These are phyloP conservation scores for Procambarus virginalis DNA, from an alignment of 1,140 invertebrate genomes.

Conservation along the genomic window DNA sequence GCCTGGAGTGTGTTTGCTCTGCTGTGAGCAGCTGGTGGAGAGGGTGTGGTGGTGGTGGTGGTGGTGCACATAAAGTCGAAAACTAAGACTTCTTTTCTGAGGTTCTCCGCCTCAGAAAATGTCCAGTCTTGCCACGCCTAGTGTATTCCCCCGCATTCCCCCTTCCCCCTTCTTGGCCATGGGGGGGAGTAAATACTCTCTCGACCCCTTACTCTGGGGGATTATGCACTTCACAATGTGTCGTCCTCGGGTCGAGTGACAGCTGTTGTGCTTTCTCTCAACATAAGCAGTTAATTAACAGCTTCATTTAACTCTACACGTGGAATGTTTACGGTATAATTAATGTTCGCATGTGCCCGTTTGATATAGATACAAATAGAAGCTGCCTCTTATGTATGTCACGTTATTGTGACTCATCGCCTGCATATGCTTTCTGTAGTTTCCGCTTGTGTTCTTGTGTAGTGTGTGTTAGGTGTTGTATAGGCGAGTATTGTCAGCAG, in stretches of 20 bases:
- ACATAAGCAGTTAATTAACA: no score
- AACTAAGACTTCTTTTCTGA: not conserved
- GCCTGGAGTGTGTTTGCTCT: not conserved
- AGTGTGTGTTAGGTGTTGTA: no score
- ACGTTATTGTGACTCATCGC: no score
- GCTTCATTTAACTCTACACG: no score
- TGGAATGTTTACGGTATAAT: no score
- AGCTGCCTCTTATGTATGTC: no score
- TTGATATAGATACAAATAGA: no score
- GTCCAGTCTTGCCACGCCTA: not conserved
- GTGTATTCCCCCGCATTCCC: not conserved
- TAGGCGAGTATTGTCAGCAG: no score
- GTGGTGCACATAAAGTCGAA: not conserved
- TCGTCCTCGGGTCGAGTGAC: not conserved
- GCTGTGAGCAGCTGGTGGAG: not conserved
- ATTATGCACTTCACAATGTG: not conserved
- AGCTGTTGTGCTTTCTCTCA: not conserved
- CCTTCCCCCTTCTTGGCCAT: no score
- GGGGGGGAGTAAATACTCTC: not conserved
- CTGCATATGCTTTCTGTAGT: no score
- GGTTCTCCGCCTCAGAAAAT: not conserved
- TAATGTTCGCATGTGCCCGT: no score
- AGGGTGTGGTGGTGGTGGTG: not conserved
- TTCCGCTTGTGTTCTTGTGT: no score
- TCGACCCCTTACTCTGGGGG: not conserved